These are phyloP conservation scores for Mythimna ferrago DNA, from an alignment of 2,888 invertebrate species.

Conservation along the genomic window DNA sequence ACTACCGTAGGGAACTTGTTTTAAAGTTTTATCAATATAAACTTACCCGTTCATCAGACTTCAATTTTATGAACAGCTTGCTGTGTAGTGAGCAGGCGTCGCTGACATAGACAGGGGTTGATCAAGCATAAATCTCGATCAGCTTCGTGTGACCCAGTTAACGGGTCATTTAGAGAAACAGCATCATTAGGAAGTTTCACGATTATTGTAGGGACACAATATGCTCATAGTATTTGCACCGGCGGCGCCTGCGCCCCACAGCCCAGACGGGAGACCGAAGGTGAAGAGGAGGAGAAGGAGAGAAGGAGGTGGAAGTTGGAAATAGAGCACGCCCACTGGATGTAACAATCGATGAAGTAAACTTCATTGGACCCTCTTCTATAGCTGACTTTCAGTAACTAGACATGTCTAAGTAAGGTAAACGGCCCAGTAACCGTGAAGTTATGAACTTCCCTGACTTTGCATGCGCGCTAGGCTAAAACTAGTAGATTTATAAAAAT, in stretches of 20 bases:
- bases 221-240: too few relatives aligned
- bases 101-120: background rate
- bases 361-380: too few relatives aligned
- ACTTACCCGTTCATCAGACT: background rate
- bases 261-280: background rate
- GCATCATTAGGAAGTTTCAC: background rate
- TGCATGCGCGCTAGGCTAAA: too few relatives aligned
- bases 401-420: too few relatives aligned
- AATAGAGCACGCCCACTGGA: background rate
- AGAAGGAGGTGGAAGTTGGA: too few relatives aligned
- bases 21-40: background rate
- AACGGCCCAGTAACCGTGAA: too few relatives aligned
- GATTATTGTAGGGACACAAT: background rate
- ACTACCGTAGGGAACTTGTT: slow-evolving; percentile 1
- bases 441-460: too few relatives aligned
- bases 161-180: background rate
- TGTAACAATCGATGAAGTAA: background rate
- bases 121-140: background rate
- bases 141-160: background rate
- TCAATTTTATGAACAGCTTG: too few relatives aligned
- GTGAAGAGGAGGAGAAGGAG: background rate
- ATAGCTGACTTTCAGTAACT: too few relatives aligned
- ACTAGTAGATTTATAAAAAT: too few relatives aligned
- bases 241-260: background rate
- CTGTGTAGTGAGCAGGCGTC: too few relatives aligned